Conservation (phyloP, 2,888 invertebrate species). For the Meteorus colon region DNA sequence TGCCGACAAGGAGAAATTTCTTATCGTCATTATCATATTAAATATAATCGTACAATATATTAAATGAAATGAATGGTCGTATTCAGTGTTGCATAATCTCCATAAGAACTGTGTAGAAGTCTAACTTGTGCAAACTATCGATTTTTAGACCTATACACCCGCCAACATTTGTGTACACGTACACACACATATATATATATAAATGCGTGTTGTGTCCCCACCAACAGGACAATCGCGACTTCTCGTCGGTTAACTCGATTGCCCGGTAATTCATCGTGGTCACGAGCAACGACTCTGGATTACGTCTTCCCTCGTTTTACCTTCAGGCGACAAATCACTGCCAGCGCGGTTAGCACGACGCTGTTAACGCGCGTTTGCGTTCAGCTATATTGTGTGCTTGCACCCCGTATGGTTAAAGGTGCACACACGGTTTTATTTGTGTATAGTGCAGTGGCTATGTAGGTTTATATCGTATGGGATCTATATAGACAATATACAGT, state of each 20-base stretch:
- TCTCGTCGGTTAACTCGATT: constrained; percentile 34
- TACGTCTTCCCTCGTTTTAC: constrained; percentile 36
- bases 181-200: neutral
- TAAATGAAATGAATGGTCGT: no score
- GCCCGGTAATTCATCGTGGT: constrained; percentile 36
- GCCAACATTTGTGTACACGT: neutral
- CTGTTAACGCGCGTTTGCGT: constrained; percentile 31
- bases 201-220: neutral
- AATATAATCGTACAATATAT: no score
- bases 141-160: neutral
- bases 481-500: neutral
- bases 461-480: no score
- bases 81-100: neutral
- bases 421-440: neutral
- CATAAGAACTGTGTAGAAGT: neutral
- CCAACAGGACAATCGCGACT: constrained; percentile 26
- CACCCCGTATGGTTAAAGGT: neutral
- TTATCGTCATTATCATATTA: no score
- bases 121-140: neutral
- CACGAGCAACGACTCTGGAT: constrained; percentile 34
- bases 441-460: neutral
- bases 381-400: constrained; percentile 10
- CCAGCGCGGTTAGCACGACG: constrained; percentile 20
- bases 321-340: constrained; percentile 37
- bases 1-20: no score